Evolutionary conservation across 2,113 vertebrate genomes (phyloP).

Genomic region (Leptobrachium ailaonicum): DNA sequence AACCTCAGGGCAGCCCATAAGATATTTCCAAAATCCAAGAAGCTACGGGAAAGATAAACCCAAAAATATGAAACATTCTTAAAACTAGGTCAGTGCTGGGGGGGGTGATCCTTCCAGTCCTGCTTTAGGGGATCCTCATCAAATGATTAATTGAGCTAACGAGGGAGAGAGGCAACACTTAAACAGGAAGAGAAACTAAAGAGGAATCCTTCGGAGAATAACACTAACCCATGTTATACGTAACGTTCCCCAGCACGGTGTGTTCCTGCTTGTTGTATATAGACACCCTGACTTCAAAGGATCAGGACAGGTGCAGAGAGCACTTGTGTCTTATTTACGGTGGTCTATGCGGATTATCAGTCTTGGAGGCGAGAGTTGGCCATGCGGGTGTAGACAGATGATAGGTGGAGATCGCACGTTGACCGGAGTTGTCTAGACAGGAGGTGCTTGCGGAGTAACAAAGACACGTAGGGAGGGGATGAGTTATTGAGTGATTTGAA

Average conservation of each 20-base stretch:
- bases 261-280: too few relatives aligned
- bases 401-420: too few relatives aligned
- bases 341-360: not conserved
- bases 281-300: not conserved
- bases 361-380: too few relatives aligned
- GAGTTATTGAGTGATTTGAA: too few relatives aligned
- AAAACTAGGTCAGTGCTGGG: slow-evolving; percentile 34
- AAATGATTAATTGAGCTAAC: slow-evolving; percentile 34
- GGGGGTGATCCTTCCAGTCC: slow-evolving; percentile 7
- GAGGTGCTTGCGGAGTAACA: too few relatives aligned
- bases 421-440: too few relatives aligned
- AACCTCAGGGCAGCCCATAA: slow-evolving; percentile 15
- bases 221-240: too few relatives aligned
- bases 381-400: too few relatives aligned
- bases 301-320: slow-evolving; percentile 3
- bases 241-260: too few relatives aligned
- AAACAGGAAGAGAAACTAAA: slow-evolving; percentile 27
- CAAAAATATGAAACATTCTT: slow-evolving; percentile 27
- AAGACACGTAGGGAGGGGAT: too few relatives aligned
- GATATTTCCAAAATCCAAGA: slow-evolving; percentile 32
- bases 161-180: slow-evolving; percentile 29
- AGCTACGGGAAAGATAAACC: not conserved
- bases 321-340: not conserved
- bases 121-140: slow-evolving; percentile 10
- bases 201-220: not conserved